These are phyloP conservation scores for Trididemnum clinides DNA, from an alignment of 23 tunicate species.

Conservation along the genomic window DNA sequence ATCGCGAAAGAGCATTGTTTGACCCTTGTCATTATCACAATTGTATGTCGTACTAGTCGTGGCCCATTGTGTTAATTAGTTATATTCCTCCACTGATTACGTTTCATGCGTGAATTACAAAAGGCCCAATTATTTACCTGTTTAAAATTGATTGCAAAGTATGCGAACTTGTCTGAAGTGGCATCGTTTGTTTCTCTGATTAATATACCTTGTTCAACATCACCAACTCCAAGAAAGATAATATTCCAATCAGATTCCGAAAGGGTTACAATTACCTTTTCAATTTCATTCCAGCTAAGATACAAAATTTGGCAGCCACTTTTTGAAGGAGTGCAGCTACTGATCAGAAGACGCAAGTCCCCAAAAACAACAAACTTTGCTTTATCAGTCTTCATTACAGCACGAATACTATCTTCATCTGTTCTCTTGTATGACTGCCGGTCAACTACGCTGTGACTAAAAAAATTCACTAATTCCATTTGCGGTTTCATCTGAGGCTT, in stretches of 20 bases:
- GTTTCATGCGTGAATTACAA: too few species aligned
- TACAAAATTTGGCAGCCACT: slow-evolving; percentile 36
- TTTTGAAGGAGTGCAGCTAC: neutral
- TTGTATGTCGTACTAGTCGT: too few species aligned
- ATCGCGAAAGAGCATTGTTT: too few species aligned
- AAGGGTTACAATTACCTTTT: neutral
- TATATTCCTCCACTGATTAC: too few species aligned
- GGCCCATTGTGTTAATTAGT: too few species aligned
- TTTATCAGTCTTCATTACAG: slow-evolving; percentile 44
- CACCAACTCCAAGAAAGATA: slow-evolving; percentile 83
- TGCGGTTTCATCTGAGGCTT: slow-evolving; percentile 19
- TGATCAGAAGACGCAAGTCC: slow-evolving; percentile 53
- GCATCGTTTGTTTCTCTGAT: slow-evolving; percentile 26
- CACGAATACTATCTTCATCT: slow-evolving; percentile 47
- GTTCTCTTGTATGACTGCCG: slow-evolving; percentile 75
- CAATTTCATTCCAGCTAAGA: slow-evolving; percentile 52
- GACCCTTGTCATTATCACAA: too few species aligned
- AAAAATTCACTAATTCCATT: slow-evolving; percentile 71
- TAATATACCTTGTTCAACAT: slow-evolving; percentile 43
- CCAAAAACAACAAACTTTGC: slow-evolving; percentile 71
- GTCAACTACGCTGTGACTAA: slow-evolving; percentile 55
- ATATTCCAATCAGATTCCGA: slow-evolving; percentile 42
- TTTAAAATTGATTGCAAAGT: slow-evolving; percentile 83
- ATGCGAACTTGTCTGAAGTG: slow-evolving; percentile 10
- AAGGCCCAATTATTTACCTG: too few species aligned